Evolutionary conservation across 2,797 vertebrate species (phyloP).

Genomic region (Streptopelia turtur): DNA sequence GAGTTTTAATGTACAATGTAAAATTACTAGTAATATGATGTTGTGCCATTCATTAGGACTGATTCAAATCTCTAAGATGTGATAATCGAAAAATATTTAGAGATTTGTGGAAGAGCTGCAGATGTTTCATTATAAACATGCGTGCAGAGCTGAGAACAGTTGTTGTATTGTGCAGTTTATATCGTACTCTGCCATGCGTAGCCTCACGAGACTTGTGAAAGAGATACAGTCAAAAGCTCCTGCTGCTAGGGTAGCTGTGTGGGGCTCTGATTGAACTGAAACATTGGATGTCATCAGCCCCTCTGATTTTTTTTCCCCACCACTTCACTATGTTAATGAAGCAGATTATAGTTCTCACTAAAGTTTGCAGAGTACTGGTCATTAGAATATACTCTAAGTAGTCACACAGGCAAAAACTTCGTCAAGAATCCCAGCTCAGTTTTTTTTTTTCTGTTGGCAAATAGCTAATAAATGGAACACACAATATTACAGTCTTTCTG

Average conservation of each 20-base stretch:
- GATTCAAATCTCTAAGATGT: not conserved
- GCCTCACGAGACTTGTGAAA: not conserved
- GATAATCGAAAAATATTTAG: slow-evolving; percentile 28
- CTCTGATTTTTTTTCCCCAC: slow-evolving; percentile 8
- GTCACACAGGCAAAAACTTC: not conserved
- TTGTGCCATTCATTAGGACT: not conserved
- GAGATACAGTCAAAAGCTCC: not conserved
- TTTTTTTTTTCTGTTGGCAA: not conserved
- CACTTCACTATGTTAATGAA: not conserved
- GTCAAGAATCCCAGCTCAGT: not conserved
- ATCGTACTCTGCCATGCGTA: not conserved
- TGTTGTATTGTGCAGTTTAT: not conserved
- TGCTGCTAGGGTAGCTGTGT: not conserved
- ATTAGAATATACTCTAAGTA: not conserved
- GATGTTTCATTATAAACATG: slow-evolving; percentile 36
- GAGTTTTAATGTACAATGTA: not conserved
- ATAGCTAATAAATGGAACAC: not conserved
- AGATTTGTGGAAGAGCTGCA: slow-evolving; percentile 28
- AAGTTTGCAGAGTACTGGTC: not conserved
- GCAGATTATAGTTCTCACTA: not conserved
- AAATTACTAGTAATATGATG: not conserved
- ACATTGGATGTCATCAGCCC: not conserved
- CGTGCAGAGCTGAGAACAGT: not conserved
- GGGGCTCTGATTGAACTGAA: not conserved
- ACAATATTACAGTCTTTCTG: not conserved